phyloP scores from a whole-genome alignment of 1,140 invertebrate species.

The Radopholus similis region DNA sequence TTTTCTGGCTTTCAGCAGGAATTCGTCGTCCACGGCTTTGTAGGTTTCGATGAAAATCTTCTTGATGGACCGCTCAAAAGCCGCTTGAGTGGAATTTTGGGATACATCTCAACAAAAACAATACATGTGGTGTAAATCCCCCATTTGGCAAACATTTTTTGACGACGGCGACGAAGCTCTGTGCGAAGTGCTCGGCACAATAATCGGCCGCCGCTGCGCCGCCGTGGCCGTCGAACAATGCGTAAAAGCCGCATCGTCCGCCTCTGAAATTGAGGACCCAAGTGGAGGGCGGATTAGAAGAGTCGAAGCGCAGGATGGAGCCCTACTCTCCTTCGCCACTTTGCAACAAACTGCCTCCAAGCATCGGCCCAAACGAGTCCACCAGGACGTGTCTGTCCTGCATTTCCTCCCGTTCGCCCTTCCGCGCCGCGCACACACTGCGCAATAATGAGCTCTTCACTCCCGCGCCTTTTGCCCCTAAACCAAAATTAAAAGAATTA shows the following conservation, averaged over 20 bases:
- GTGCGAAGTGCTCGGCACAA: slow-evolving; percentile 61
- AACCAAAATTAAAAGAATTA: neutral
- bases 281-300: neutral
- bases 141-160: slow-evolving; percentile 34
- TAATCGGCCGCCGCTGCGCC: slow-evolving; percentile 63
- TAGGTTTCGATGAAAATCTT: slow-evolving; percentile 62
- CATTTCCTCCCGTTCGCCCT: slow-evolving; percentile 65
- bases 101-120: slow-evolving; percentile 23
- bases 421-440: slow-evolving; percentile 12
- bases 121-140: neutral
- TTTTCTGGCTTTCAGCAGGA: slow-evolving; percentile 62
- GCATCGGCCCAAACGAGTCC: slow-evolving; percentile 51
- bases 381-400: slow-evolving; percentile 54
- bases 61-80: slow-evolving; percentile 63
- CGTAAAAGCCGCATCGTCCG: slow-evolving; percentile 60
- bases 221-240: slow-evolving; percentile 65
- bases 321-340: slow-evolving; percentile 9
- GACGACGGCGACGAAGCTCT: slow-evolving; percentile 36
- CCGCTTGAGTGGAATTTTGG: neutral
- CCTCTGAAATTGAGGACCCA: slow-evolving; percentile 53
- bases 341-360: slow-evolving; percentile 6
- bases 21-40: slow-evolving; percentile 65
- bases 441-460: neutral
- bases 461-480: neutral
- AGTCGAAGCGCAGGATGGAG: slow-evolving; percentile 1